Conservation (phyloP, 2,113 vertebrate genomes). For the Trichechus manatus region DNA sequence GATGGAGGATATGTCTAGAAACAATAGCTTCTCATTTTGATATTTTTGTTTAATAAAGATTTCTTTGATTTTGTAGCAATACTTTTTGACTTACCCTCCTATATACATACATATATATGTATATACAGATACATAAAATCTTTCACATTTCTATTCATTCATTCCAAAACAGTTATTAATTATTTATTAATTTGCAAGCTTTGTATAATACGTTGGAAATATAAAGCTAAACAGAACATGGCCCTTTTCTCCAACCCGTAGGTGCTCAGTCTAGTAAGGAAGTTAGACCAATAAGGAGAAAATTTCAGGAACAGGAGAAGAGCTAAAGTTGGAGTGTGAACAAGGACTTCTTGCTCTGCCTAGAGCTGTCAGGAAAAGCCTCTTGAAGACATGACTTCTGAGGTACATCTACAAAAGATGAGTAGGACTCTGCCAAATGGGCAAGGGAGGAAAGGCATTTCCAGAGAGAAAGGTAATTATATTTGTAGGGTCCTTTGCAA, state of each 20-base stretch:
- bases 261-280: neutral
- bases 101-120: no score
- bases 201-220: neutral
- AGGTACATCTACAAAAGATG: neutral
- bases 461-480: neutral
- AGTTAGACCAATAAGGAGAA: neutral
- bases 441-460: no score
- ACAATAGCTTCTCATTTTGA: no score
- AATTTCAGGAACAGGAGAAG: neutral
- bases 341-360: neutral
- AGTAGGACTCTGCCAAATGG: neutral
- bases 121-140: no score
- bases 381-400: neutral
- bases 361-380: neutral
- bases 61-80: no score
- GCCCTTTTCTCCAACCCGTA: neutral
- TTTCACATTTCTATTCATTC: neutral
- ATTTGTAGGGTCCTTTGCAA: neutral
- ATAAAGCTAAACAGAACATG: neutral
- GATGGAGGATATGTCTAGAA: no score
- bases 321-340: neutral
- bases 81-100: no score
- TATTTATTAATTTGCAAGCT: neutral
- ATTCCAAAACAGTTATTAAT: neutral
- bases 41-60: no score